Conservation (phyloP, 2,888 invertebrate species). For the Philhelius pedissequus region DNA sequence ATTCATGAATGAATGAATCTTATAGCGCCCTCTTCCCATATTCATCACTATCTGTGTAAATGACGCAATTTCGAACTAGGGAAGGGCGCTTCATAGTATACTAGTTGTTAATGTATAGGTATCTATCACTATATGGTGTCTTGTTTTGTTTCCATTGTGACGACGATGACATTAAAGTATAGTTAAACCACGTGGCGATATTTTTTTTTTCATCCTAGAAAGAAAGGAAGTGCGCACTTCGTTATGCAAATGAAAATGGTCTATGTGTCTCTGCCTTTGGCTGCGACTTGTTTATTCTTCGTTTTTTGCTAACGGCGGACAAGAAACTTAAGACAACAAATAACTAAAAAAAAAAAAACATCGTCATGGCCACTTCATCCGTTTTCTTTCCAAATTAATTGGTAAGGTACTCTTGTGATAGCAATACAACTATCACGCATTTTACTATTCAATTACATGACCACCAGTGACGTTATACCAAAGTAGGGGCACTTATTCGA, state of each 20-base stretch:
- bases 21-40: neutral
- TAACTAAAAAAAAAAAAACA: neutral
- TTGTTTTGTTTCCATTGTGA: neutral
- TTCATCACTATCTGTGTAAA: neutral
- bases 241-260: conserved; percentile 51
- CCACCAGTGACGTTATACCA: neutral
- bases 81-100: neutral
- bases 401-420: conserved; percentile 23
- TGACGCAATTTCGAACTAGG: neutral
- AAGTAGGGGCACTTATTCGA: too few species aligned
- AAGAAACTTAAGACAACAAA: neutral
- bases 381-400: conserved; percentile 21
- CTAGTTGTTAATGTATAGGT: neutral
- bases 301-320: neutral
- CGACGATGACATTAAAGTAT: neutral
- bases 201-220: conserved; percentile 9
- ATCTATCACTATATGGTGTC: neutral
- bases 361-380: conserved; percentile 29
- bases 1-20: conserved; percentile 14
- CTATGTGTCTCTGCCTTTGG: neutral
- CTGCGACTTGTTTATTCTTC: neutral
- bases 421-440: conserved; percentile 17
- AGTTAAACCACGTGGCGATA: neutral
- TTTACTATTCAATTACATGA: conserved; percentile 1
- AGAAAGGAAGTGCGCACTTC: conserved; percentile 62